These are phyloP conservation scores for Acronicta leporina DNA, from an alignment of 2,888 invertebrate genomes.

Conservation along the genomic window DNA sequence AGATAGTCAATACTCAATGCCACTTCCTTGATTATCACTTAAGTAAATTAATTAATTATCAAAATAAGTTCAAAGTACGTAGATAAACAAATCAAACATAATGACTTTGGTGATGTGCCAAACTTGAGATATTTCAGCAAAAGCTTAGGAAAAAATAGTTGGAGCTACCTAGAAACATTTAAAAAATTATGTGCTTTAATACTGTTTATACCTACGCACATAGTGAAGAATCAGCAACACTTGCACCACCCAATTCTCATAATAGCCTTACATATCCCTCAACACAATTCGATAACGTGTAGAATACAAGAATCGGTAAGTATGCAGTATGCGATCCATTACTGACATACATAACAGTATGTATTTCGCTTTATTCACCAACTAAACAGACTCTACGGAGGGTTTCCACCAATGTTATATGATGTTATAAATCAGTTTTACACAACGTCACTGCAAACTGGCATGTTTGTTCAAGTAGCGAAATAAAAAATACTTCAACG, in stretches of 20 bases:
- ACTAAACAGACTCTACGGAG: slow-evolving; percentile 64
- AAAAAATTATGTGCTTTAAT: slow-evolving; percentile 25
- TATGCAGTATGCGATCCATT: slow-evolving; percentile 58
- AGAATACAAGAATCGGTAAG: slow-evolving; percentile 63
- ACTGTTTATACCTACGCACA: slow-evolving; percentile 42
- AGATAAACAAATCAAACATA: slow-evolving; percentile 24
- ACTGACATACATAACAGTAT: slow-evolving; percentile 60
- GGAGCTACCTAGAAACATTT: slow-evolving; percentile 32
- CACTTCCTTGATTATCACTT: slow-evolving; percentile 34
- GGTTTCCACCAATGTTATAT: slow-evolving; percentile 71
- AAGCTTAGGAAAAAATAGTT: slow-evolving; percentile 29
- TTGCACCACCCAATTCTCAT: slow-evolving; percentile 52
- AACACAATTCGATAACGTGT: slow-evolving; percentile 64
- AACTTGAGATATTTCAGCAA: slow-evolving; percentile 36
- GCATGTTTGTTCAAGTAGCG: slow-evolving; percentile 75
- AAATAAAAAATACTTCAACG: slow-evolving; percentile 61
- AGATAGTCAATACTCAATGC: slow-evolving; percentile 3
- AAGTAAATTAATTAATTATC: too few species aligned
- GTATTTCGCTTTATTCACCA: slow-evolving; percentile 71
- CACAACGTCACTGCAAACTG: slow-evolving; percentile 82
- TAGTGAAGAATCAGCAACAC: slow-evolving; percentile 44
- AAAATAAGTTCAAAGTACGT: background rate
- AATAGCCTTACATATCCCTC: slow-evolving; percentile 55
- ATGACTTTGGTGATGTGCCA: slow-evolving; percentile 53
- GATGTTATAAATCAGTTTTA: slow-evolving; percentile 71